These are phyloP conservation scores for Atrichornis clamosus DNA, from an alignment of 2,113 vertebrate genomes.

Conservation along the genomic window DNA sequence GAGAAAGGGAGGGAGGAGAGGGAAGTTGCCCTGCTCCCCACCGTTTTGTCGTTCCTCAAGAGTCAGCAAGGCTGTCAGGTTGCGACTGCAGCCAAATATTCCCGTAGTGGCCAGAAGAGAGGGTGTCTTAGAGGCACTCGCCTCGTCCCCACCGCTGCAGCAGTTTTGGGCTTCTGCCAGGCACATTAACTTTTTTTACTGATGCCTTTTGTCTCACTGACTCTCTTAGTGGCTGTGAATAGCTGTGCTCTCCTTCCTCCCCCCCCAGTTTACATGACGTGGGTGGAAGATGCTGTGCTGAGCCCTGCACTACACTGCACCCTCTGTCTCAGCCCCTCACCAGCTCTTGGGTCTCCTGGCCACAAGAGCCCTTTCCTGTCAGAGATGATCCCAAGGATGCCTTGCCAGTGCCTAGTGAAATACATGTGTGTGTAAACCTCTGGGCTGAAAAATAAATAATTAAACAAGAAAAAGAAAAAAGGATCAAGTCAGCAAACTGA, in stretches of 20 bases:
- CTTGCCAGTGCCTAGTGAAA: constrained; percentile 21
- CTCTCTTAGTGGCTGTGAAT: constrained; percentile 20
- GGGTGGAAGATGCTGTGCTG: constrained; percentile 1
- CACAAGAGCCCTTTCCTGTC: constrained; percentile 50
- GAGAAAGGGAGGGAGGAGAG: background rate
- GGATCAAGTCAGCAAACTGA: constrained; percentile 66
- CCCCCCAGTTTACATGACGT: background rate
- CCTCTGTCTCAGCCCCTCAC: constrained; percentile 52
- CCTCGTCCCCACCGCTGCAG: background rate
- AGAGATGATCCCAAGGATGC: background rate
- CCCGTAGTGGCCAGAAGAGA: background rate
- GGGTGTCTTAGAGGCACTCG: background rate
- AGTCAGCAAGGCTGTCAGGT: constrained; percentile 19
- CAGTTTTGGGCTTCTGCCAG: constrained; percentile 29
- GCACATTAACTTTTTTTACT: constrained; percentile 43
- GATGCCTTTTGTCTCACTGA: constrained; percentile 41
- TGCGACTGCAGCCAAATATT: constrained; percentile 25
- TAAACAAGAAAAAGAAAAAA: constrained; percentile 58
- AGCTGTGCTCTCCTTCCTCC: background rate
- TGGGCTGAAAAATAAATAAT: constrained; percentile 68
- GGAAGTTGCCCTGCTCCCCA: background rate
- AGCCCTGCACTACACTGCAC: constrained; percentile 45
- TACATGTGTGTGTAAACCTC: background rate
- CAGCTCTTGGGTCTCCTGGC: background rate
- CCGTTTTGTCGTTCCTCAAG: background rate